These are phyloP conservation scores for Drosophila greeni DNA, from an alignment of 2,888 invertebrate genomes.

Conservation along the genomic window DNA sequence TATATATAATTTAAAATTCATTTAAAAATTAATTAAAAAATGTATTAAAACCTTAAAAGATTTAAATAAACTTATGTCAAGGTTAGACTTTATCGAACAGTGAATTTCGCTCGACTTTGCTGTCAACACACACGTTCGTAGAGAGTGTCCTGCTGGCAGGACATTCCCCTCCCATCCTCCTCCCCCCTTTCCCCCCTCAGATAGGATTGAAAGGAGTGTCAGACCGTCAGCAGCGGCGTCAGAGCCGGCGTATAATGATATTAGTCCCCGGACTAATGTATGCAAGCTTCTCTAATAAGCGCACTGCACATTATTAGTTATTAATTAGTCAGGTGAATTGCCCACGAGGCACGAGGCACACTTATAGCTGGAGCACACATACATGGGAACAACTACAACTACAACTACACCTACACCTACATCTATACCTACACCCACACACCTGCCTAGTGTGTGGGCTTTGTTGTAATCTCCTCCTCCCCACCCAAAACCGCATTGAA, in stretches of 20 bases:
- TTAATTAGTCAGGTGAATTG: constrained; percentile 61
- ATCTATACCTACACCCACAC: too few species aligned
- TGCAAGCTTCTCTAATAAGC: constrained; percentile 64
- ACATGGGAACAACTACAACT: too few species aligned
- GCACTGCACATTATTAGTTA: constrained; percentile 71
- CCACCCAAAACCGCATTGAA: constrained; percentile 34
- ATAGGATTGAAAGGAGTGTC: constrained; percentile 6
- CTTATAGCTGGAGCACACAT: too few species aligned
- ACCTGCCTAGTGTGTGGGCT: constrained; percentile 23
- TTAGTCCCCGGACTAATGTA: constrained; percentile 63
- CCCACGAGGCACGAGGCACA: constrained; percentile 23
- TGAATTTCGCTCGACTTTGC: too few species aligned
- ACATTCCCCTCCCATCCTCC: too few species aligned
- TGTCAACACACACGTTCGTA: constrained; percentile 9
- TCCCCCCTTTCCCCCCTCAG: too few species aligned
- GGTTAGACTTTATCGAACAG: neutral
- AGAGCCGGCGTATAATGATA: constrained; percentile 59
- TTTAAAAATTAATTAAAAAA: too few species aligned
- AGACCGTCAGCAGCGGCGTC: constrained; percentile 3
- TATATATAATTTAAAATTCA: too few species aligned
- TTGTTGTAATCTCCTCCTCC: constrained; percentile 46
- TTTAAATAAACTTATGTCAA: neutral
- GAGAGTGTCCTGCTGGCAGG: neutral
- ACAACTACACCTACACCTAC: too few species aligned
- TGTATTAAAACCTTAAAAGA: too few species aligned